Evolutionary conservation across 2,113 vertebrate genomes (phyloP).

Genomic region (Nesogale talazaci): DNA sequence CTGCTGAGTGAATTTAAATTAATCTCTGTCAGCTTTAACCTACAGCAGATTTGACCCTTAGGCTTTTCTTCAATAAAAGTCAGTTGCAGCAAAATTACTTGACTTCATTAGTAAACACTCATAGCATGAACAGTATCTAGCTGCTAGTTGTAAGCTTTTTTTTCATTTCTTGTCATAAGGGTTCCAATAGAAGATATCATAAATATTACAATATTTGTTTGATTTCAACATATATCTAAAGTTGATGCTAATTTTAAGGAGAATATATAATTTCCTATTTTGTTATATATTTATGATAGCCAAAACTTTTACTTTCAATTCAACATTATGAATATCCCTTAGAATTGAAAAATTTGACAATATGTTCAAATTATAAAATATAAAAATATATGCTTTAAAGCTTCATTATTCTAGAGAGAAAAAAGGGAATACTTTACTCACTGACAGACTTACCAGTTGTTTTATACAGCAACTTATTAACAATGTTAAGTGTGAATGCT

Average conservation of each 20-base stretch:
- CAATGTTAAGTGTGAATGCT: neutral
- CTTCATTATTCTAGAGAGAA: slow-evolving; percentile 6
- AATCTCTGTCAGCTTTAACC: slow-evolving; percentile 58
- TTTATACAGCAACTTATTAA: neutral
- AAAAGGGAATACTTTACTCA: neutral
- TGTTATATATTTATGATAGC: neutral
- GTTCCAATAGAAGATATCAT: neutral
- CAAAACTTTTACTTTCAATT: neutral
- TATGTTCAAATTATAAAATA: neutral
- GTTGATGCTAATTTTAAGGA: slow-evolving; percentile 17
- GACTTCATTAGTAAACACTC: slow-evolving; percentile 54
- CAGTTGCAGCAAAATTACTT: slow-evolving; percentile 50
- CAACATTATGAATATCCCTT: neutral
- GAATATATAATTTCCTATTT: neutral
- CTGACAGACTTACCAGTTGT: neutral
- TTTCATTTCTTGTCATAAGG: neutral
- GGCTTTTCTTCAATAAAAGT: slow-evolving; percentile 20
- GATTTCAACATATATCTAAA: neutral
- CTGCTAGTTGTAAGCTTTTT: neutral
- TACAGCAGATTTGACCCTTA: neutral
- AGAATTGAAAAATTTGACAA: neutral
- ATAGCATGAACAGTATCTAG: neutral
- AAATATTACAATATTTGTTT: neutral
- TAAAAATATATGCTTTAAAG: neutral
- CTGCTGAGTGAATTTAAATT: slow-evolving; percentile 66